These are phyloP conservation scores for Pardalotus punctatus DNA, from an alignment of 2,113 vertebrate species.

Conservation along the genomic window DNA sequence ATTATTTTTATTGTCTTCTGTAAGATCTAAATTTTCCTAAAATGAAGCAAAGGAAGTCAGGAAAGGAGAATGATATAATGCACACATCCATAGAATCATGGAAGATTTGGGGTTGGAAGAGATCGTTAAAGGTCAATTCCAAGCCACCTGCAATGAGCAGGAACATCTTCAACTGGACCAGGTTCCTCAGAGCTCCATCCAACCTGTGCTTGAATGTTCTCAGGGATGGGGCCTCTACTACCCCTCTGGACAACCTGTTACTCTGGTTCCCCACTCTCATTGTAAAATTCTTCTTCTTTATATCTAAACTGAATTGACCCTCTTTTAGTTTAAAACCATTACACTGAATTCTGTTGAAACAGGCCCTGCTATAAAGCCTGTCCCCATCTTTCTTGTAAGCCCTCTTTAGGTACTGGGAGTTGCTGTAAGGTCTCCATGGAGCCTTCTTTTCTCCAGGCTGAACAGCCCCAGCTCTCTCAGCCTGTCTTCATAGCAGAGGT, in stretches of 20 bases:
- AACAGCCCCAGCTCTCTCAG: not conserved
- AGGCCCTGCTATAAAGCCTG: not conserved
- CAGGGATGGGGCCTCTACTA: not conserved
- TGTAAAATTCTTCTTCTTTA: not conserved
- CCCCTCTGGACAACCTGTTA: not conserved
- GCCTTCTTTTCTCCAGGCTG: not conserved
- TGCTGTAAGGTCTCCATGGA: not conserved
- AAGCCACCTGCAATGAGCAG: not conserved
- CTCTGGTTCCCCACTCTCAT: not conserved
- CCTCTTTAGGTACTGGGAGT: not conserved
- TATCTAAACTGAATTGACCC: not conserved
- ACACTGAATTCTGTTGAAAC: not conserved
- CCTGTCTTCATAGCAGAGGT: not conserved
- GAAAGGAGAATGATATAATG: accelerated
- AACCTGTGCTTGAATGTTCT: not conserved
- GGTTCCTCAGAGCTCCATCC: not conserved
- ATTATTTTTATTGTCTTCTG: not conserved
- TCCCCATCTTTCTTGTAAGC: not conserved
- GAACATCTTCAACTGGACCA: not conserved
- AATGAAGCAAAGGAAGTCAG: not conserved
- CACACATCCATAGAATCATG: not conserved
- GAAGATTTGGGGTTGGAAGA: not conserved
- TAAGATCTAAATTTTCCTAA: not conserved
- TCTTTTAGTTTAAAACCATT: not conserved
- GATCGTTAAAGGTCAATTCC: not conserved